Percentiles rank a stretch among this genome's conserved stretches.
Conservation (phyloP, 2,113 vertebrate genomes). For the cattle (Bos taurus) region DNA sequence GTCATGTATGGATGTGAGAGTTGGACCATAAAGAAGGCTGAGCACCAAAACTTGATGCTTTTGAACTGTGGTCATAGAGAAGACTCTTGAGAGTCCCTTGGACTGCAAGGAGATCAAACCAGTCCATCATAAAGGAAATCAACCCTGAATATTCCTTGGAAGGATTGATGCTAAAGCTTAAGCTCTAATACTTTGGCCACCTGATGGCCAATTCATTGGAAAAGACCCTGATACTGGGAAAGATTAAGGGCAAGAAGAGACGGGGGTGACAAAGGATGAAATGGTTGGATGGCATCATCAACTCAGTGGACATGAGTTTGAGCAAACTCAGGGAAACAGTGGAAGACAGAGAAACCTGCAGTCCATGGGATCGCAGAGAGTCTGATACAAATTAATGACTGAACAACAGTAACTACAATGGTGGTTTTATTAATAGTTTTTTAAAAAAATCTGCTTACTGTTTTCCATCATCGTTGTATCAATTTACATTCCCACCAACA, state of each 20-base stretch:
- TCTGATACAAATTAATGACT: not conserved
- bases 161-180: not conserved
- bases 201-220: not conserved
- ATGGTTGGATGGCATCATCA: not conserved
- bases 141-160: not conserved
- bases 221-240: not conserved
- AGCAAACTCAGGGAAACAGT: not conserved
- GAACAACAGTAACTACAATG: not conserved
- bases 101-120: not conserved
- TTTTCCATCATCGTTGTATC: not conserved
- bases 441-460: not conserved
- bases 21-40: not conserved
- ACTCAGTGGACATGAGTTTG: not conserved
- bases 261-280: not conserved
- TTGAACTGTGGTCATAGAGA: not conserved
- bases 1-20: not conserved
- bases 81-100: not conserved
- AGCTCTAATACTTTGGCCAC: not conserved
- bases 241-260: not conserved
- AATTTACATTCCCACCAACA: not conserved
- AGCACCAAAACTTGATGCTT: not conserved
- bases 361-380: accelerated
- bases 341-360: not conserved
- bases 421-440: not conserved
- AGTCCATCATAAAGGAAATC: not conserved